Evolutionary conservation across 1,140 invertebrate genomes (phyloP).

Genomic region (Callitettix versicolor): DNA sequence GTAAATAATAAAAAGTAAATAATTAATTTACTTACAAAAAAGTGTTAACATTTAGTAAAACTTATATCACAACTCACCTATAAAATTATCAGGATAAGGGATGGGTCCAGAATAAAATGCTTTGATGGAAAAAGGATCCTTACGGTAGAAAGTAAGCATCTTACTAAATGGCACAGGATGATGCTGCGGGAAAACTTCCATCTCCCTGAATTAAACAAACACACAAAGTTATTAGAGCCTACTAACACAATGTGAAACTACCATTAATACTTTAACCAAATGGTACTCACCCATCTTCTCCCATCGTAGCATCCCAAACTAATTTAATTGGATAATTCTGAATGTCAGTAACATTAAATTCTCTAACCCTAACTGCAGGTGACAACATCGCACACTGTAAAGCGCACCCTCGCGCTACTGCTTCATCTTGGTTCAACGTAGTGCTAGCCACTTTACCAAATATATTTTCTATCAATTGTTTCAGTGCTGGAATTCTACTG

Average conservation of each 20-base stretch:
- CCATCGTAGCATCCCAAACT: constrained; percentile 65
- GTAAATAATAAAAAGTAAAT: too few relatives aligned
- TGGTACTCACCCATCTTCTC: constrained; percentile 44
- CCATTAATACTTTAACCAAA: background rate
- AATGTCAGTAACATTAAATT: constrained; percentile 87
- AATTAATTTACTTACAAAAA: too few relatives aligned
- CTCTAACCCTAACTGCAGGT: constrained; percentile 88
- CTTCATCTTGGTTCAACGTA: constrained; percentile 96
- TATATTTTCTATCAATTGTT: constrained; percentile 75
- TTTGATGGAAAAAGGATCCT: constrained; percentile 73
- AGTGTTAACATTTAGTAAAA: too few relatives aligned
- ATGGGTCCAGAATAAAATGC: constrained; percentile 66
- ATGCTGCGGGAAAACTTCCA: constrained; percentile 77
- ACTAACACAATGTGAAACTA: background rate
- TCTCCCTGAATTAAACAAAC: constrained; percentile 24
- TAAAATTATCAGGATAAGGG: constrained; percentile 59
- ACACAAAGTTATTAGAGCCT: too few relatives aligned
- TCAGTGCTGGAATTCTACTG: constrained; percentile 85
- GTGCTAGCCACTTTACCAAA: constrained; percentile 83
- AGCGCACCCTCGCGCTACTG: constrained; percentile 90
- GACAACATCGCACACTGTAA: constrained; percentile 94
- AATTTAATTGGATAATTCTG: constrained; percentile 85
- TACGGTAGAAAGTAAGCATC: constrained; percentile 84
- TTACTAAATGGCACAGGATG: constrained; percentile 88
- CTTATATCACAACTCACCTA: constrained; percentile 57